Percentiles rank a stretch among this genome's conserved stretches.
These are phyloP conservation scores for Flexamia atlantica DNA, from an alignment of 2,888 invertebrate species.

Conservation along the genomic window DNA sequence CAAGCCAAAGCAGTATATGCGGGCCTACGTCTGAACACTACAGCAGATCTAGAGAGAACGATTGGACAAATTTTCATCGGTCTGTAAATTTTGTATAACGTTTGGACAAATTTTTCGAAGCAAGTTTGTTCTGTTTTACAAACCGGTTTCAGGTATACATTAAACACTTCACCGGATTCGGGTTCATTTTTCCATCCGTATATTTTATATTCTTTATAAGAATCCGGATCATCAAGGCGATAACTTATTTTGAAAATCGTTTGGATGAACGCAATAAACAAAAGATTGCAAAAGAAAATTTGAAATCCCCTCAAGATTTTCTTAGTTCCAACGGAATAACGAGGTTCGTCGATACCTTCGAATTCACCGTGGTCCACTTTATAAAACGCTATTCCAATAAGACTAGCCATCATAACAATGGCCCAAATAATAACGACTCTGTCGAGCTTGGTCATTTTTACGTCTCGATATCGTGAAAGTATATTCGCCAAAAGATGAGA, in stretches of 20 bases:
- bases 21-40: no score
- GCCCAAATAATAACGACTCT: neutral
- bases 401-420: neutral
- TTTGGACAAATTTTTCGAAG: slow-evolving; percentile 1
- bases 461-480: neutral
- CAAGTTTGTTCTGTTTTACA: neutral
- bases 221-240: neutral
- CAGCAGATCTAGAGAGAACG: neutral
- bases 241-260: neutral
- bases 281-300: neutral
- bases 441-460: slow-evolving; percentile 16
- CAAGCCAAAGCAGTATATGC: no score
- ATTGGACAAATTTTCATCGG: neutral
- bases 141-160: neutral
- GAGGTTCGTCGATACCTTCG: neutral
- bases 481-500: neutral
- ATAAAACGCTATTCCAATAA: neutral
- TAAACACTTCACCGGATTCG: neutral
- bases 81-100: slow-evolving; percentile 10
- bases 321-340: neutral
- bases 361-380: neutral
- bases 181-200: neutral
- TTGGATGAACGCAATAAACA: neutral
- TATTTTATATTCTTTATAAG: neutral
- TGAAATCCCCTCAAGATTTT: neutral